Evolutionary conservation across 2,113 vertebrate species (phyloP).

Genomic region (Actinemys pallida): DNA sequence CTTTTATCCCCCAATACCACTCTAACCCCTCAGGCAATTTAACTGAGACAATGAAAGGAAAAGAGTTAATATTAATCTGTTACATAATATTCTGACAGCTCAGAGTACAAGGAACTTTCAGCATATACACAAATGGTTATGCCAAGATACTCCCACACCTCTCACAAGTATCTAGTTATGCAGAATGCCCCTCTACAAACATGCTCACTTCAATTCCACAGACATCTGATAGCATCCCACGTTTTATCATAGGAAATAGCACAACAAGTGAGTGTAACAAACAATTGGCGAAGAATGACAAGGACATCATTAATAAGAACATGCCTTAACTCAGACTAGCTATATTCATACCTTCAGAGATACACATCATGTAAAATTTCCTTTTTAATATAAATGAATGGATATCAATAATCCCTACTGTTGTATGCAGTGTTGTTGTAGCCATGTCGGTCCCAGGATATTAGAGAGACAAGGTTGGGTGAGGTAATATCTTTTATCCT

Average conservation of each 20-base stretch:
- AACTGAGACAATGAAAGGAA: slow-evolving; percentile 5
- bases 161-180: slow-evolving; percentile 34
- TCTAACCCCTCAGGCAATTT: background rate
- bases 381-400: background rate
- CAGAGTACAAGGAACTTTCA: background rate
- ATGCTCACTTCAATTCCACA: background rate
- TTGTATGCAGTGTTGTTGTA: background rate
- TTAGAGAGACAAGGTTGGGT: background rate
- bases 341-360: background rate
- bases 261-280: background rate
- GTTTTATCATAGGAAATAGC: slow-evolving; percentile 50
- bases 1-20: background rate
- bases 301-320: background rate
- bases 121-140: slow-evolving; percentile 26
- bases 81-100: background rate
- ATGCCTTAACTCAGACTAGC: background rate
- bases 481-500: background rate
- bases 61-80: background rate
- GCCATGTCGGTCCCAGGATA: background rate
- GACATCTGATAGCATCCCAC: slow-evolving; percentile 42
- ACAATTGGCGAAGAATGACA: slow-evolving; percentile 8
- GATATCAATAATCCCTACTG: background rate
- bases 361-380: background rate
- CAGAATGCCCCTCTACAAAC: slow-evolving; percentile 47
- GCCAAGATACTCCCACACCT: slow-evolving; percentile 38